phyloP scores from a whole-genome alignment of 2,113 vertebrate genomes.

The Corythornis madagascariensis region DNA sequence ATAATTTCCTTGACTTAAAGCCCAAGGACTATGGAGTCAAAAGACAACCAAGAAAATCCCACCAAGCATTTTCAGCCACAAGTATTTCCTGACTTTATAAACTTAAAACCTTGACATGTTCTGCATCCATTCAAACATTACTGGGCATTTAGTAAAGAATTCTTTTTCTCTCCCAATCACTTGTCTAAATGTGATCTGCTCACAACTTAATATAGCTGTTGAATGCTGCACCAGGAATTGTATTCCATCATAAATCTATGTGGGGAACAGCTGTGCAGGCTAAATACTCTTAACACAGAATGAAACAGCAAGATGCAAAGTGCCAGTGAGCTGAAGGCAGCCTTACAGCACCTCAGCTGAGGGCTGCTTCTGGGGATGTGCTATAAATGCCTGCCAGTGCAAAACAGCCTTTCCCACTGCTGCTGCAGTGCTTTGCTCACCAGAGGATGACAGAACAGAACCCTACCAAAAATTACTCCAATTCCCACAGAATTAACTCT shows the following conservation, averaged over 20 bases:
- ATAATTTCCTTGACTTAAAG: neutral
- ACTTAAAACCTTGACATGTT: neutral
- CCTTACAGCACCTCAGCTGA: neutral
- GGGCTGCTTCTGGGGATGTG: neutral
- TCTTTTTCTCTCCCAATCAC: neutral
- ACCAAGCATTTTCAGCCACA: neutral
- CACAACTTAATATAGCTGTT: slow-evolving; percentile 18
- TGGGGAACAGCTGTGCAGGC: slow-evolving; percentile 27
- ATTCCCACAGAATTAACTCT: neutral
- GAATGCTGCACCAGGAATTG: neutral
- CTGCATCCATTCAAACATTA: neutral
- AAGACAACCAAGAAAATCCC: neutral
- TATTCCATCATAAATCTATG: neutral
- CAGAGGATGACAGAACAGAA: neutral
- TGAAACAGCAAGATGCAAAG: slow-evolving; percentile 32
- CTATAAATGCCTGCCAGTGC: neutral
- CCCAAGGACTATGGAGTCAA: neutral
- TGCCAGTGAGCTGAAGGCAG: neutral
- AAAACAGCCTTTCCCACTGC: neutral
- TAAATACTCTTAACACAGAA: slow-evolving; percentile 1
- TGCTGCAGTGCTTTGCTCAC: neutral
- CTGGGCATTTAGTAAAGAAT: neutral
- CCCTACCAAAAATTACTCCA: neutral
- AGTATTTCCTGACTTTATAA: neutral
- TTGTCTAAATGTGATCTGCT: neutral